Evolutionary conservation across 2,888 invertebrate species (phyloP), one percentile per base, ranked within the genome.

Genomic region (Acronicta psi): DNA sequence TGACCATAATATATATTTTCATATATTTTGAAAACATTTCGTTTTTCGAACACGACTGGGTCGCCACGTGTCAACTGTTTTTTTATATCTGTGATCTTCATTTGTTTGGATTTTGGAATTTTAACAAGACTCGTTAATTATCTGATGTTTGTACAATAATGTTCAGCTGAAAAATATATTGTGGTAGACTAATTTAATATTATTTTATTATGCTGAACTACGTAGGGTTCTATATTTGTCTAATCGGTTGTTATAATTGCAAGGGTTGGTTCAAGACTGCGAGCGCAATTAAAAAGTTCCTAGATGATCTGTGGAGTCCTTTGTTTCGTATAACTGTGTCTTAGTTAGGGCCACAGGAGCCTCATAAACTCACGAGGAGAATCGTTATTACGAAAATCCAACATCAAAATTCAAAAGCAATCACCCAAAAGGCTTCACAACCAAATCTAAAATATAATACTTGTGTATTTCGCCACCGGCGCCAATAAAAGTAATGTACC

Each of bases 401-500:
- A 34, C 5, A 34, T 34, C 34, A 23, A 45, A 37, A 58, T 36
- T 36, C 7, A 17, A 40, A 23, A 29, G 16, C 40, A 67, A 50
- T 66, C n/a, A 38, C 49, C 25, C 23, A 18, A 54, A 72, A 50
- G 45, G 18, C 0, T 29, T 47, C 31, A 37, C 67, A 59, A 67
- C 67, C 56, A 68, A 72, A 72, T 49, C 42, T 56, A 62, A 73
- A 73, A 59, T 46, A 59, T 66, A 44, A 53, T 11, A 52, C 34
- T 45, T 45, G 37, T 29, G 40, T 36, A 53, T 66, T 59, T 56
- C 44, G 45, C 55, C 42, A 49, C 43, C 56, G 36, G 36, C 40
- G 17, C 54, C 60, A 60, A 77, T 77, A 72, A 66, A 75, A 58
- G 69, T 72, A 75, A 77, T 54, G 61, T 69, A 57, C 53, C 73